Base-by-base conservation (phyloP, 37 sponge, comb jelly and placozoan species). In the Axinella damicornis region DNA sequence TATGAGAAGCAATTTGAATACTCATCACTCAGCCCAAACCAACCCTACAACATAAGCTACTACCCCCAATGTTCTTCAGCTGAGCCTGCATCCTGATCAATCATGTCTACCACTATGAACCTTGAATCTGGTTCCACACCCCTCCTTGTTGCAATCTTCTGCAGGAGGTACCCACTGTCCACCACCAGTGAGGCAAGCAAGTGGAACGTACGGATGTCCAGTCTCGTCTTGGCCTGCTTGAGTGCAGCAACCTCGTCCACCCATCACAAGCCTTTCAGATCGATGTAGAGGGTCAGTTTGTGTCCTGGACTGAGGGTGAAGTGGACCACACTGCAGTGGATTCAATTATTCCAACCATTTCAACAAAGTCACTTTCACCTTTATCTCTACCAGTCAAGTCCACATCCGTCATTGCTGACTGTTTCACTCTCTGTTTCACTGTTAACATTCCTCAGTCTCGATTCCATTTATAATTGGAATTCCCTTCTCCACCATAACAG, bases 201-300 rank as follows among this genome's bases (percentile, higher is more conserved):
- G 73, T 91, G 62, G 24, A 91, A 86, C 20, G 83, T 86, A 0
- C 59, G 67, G 5, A 86, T 73, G 35, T 82, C 72, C 15, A 83
- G 87, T 20, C 13, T 12, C 52, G 81, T 6, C 9, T 20, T 22
- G 2, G 15, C 55, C 19, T 55, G 32, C 2, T 34, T 13, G 36
- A 83, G 57, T 19, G 83, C 16, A 0, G 17, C 25, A 37, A 22
- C 71, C 28, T 58, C n/a, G 6, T 81, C 83, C 34, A 88, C 59
- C 88, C 88, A 88, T 20, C 88, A 34, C 40, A 66, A 11, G 32
- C 69, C 80, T 17, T 19, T 39, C 12, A 15, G 17, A 67, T 53
- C 24, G n/a, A 79, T 11, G 55, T 31, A 63, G 21, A 79, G 61
- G 61, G 24, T 34, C 39, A 77, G 14, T 0, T 16, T 35, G 28